Evolutionary conservation across 2,113 vertebrate genomes (phyloP), one percentile per base, ranked within the genome.

Genomic region (Syngnathus floridae): DNA sequence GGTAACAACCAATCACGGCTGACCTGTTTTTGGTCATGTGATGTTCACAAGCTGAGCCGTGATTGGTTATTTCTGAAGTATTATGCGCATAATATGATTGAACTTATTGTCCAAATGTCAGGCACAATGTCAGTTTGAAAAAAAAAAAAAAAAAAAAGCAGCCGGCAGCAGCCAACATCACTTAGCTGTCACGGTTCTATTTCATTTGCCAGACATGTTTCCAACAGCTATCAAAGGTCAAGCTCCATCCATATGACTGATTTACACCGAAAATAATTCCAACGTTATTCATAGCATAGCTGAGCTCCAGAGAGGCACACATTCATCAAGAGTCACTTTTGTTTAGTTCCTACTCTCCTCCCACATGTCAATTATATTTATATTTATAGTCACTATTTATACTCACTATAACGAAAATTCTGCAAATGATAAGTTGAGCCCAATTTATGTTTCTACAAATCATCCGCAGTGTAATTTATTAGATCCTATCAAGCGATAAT

Each of bases 211-310:
- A 74, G 60, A 72, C 58, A 11, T 72, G 67, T 67, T 56, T 71
- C n/a, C 65, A 75, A 74, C 63, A 77, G 72, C 74, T 72, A 77
- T 82, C 75, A 75, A 78, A 82, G 77, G 62, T 72, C 70, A 70
- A 35, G 66, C 63, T 66, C n/a, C 64, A 46, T 67, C 26, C 56
- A 36, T 70, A 77, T 81, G 71, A 72, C 82, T 81, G 72, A 49
- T 63, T 70, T 57, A 19, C 10, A 70, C 69, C 58, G 17, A 52
- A 74, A 79, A 74, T 69, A 75, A 67, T 77, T 67, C 65, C 1
- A 0, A 62, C 69, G 10, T 77, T 72, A 83, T 78, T 78, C 78
- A 82, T 1, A 31, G 26, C 4, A 11, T 13, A 54, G 51, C 51
- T 54, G 51, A 54, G 21, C 22, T 3, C 17, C 48, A 46, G 12